Base-by-base conservation (phyloP, 2,113 vertebrate genomes). In the Chlamydotis undulata region DNA sequence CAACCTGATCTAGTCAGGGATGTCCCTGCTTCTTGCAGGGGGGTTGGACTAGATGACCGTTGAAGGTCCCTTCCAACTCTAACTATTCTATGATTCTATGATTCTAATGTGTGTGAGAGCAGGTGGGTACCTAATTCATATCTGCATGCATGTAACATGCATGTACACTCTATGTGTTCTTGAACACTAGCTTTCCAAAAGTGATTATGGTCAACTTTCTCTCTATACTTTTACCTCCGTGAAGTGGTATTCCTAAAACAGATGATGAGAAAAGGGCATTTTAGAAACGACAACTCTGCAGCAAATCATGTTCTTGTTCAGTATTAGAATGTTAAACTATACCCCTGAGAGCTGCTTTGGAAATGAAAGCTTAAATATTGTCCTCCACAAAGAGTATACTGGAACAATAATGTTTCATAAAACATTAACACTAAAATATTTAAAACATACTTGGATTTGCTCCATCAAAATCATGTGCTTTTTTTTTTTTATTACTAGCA, bases 311-410 rank as follows among this genome's bases (percentile, higher is more conserved):
- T 23, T 96, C 80, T 53, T 82, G 49, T 69, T 87, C 79, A 73
- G 28, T 52, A 73, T 87, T 41, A 79, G 37, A 87, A 82, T 43
- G 57, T 69, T 82, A 83, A 90, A 96, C 57, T 84, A 57, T 22
- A 65, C n/a, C 23, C 45, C 31, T 24, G 85, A 94, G 76, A 93
- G 61, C 50, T 84, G 69, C 73, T 91, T 92, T 79, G 86, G 80
- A 81, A 94, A 87, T 49, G n/a, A 87, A 97, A 83, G 67, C 86
- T 96, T 93, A 83, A 97, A 97, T 96, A 94, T 41, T 87, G 83
- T 52, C 75, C 57, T 96, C 50, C 65, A 70, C 28, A 50, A 88
- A 96, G 83, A 95, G 55, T 76, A 61, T 39, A 31, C 68, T 12
- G 14, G 56, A 91, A 94, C 43, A 95, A 88, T 83, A 91, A 68